These are phyloP conservation scores for Spondyliosoma cantharus DNA, from an alignment of 2,797 vertebrate genomes.

Conservation along the genomic window DNA sequence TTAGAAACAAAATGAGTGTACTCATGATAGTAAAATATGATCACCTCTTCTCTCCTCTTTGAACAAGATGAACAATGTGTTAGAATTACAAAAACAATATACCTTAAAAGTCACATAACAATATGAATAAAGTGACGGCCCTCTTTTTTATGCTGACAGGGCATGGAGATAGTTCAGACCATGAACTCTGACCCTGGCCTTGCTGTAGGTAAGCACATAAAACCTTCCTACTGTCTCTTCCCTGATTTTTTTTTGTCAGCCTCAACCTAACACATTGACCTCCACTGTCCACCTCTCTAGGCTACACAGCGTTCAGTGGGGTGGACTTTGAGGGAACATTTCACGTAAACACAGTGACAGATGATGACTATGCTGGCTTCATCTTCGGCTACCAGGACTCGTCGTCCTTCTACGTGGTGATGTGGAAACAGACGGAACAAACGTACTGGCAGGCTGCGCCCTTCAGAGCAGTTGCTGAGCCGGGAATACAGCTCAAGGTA, in stretches of 20 bases:
- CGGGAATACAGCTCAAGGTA: slow-evolving; percentile 99
- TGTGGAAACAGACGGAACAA: slow-evolving; percentile 99
- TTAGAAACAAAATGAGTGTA: not conserved
- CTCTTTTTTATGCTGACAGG: slow-evolving; percentile 65
- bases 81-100: no score
- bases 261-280: not conserved
- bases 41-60: not conserved
- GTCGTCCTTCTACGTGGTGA: slow-evolving; percentile 98
- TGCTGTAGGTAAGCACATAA: slow-evolving; percentile 91
- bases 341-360: slow-evolving; percentile 96
- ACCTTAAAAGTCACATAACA: not conserved
- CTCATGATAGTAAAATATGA: not conserved
- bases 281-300: slow-evolving; percentile 72
- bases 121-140: not conserved
- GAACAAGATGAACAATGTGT: no score
- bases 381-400: slow-evolving; percentile 99
- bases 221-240: not conserved
- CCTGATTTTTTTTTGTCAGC: not conserved
- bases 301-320: slow-evolving; percentile 97
- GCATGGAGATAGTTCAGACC: slow-evolving; percentile 97
- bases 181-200: slow-evolving; percentile 99
- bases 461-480: slow-evolving; percentile 97
- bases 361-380: slow-evolving; percentile 97
- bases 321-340: slow-evolving; percentile 99
- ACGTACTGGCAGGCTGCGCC: slow-evolving; percentile 99